Evolutionary conservation across 2,113 vertebrate genomes (phyloP).

Genomic region (Ophiodon elongatus): DNA sequence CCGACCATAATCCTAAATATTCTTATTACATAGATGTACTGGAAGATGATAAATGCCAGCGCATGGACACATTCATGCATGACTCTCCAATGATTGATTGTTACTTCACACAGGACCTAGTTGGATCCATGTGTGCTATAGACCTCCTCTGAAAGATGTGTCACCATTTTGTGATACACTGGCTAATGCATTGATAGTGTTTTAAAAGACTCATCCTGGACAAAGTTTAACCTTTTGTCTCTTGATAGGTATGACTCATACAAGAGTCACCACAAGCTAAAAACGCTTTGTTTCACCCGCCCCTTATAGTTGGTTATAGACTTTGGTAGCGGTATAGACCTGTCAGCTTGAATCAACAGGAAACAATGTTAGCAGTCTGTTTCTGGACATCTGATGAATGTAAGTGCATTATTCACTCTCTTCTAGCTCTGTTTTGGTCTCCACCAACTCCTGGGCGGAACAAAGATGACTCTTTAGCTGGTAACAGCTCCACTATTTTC

Average conservation of each 20-base stretch:
- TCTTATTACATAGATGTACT: background rate
- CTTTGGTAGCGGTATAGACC: no score
- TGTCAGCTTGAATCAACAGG: no score
- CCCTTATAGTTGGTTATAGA: background rate
- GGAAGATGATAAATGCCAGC: background rate
- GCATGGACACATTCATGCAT: background rate
- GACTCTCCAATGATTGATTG: background rate
- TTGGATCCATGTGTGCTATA: background rate
- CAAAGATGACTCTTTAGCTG: no score
- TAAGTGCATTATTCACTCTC: no score
- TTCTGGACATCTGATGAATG: no score
- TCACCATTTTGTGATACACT: background rate
- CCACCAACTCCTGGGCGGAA: no score
- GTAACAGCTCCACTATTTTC: no score
- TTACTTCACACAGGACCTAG: background rate
- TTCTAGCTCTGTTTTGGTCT: no score
- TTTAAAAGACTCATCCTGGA: background rate
- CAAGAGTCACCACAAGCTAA: background rate
- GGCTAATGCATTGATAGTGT: background rate
- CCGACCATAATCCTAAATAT: background rate
- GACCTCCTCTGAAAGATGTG: background rate
- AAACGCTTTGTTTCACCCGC: background rate
- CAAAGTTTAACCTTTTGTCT: background rate
- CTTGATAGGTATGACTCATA: background rate
- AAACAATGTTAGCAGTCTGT: no score